Percentiles rank a stretch among this genome's conserved stretches.
phyloP scores from a whole-genome alignment of 2,113 vertebrate species.

The Rhinopomastus cyanomelas region DNA sequence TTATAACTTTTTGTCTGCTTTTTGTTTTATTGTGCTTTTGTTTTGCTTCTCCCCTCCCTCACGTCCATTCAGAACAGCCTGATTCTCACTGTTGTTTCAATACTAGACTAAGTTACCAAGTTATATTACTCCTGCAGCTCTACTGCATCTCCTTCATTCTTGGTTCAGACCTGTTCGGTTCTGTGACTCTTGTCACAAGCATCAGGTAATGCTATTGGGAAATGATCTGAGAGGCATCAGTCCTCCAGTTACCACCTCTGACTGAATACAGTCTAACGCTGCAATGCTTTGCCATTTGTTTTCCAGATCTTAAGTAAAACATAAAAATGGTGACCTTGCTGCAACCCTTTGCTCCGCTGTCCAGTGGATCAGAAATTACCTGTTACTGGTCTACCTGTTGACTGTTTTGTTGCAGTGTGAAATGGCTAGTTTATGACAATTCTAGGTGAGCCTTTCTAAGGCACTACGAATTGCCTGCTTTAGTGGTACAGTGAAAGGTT shows the following conservation, averaged over 20 bases:
- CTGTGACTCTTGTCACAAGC: neutral
- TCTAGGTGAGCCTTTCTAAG: neutral
- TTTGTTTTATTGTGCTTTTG: neutral
- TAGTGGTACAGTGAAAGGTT: neutral
- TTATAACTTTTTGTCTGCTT: neutral
- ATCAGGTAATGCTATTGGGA: neutral
- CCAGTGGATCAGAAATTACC: neutral
- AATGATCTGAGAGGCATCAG: neutral
- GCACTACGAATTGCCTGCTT: fast-evolving
- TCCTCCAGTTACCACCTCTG: neutral
- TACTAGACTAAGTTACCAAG: neutral
- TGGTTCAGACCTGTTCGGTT: neutral
- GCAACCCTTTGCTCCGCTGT: neutral
- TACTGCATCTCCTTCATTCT: neutral
- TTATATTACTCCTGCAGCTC: neutral
- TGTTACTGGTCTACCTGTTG: neutral
- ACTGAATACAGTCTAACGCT: neutral
- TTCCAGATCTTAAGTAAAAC: neutral
- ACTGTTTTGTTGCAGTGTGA: neutral
- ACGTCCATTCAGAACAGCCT: neutral
- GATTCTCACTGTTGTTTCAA: neutral
- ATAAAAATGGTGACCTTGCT: neutral
- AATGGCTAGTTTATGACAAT: neutral
- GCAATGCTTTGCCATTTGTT: neutral
- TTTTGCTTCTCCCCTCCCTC: neutral